Conservation (phyloP, 2,797 vertebrate species). For the Emys orbicularis region DNA sequence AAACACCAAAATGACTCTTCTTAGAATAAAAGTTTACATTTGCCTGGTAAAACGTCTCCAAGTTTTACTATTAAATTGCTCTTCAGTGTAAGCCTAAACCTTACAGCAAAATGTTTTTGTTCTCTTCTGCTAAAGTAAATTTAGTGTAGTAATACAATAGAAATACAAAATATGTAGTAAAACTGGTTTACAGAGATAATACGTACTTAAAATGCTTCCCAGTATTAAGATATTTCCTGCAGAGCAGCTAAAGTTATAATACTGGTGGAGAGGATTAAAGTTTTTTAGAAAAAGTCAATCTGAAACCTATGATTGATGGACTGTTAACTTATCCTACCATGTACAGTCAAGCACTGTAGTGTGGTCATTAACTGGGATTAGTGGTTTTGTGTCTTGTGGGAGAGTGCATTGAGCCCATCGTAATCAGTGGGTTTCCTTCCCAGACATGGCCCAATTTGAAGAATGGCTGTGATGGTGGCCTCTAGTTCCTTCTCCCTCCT, state of each 20-base stretch:
- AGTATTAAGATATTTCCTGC: conserved; percentile 8
- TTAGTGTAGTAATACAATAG: conserved; percentile 11
- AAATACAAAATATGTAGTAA: conserved; percentile 8
- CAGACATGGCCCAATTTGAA: not conserved
- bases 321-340: not conserved
- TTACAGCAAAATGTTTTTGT: not conserved
- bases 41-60: not conserved
- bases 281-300: conserved; percentile 26
- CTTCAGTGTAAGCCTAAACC: not conserved
- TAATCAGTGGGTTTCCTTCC: conserved; percentile 30
- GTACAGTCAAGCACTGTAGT: not conserved
- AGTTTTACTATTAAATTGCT: not conserved
- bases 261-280: conserved; percentile 32
- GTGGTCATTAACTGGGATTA: not conserved
- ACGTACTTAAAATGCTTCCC: conserved; percentile 26
- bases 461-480: not conserved
- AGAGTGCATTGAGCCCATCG: conserved; percentile 12
- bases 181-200: not conserved
- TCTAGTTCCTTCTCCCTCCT: conserved; percentile 22
- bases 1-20: not conserved
- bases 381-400: conserved; percentile 40
- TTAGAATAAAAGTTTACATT: not conserved
- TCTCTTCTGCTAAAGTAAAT: conserved; percentile 22
- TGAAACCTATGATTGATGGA: conserved; percentile 21
- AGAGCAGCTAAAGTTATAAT: conserved; percentile 43